Evolutionary conservation across 2,888 invertebrate species (phyloP), one percentile per base, ranked within the genome.

Genomic region (Dascillus cervinus): DNA sequence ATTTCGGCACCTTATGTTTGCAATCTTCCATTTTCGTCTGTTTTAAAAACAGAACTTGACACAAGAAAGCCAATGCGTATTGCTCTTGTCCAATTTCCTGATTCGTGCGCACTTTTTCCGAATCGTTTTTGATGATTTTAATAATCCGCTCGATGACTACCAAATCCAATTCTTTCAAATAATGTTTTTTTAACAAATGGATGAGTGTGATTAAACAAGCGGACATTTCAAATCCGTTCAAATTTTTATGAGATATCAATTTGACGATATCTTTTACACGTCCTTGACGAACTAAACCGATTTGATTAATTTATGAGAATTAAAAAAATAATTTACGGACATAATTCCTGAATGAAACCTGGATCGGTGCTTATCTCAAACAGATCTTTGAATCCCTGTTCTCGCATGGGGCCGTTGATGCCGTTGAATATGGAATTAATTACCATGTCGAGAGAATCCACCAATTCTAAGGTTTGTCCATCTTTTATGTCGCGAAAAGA

Each of bases 341-440:
- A 56, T 30, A 62, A 38, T 33, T 52, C 49, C 35, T 55, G 55
- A n/a, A 62, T 53, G 41, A 61, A 61, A 24, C 49, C 54, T 0
- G 49, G 47, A 43, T 61, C 62, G 6, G 46, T 41, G 9, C 56
- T 52, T 11, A 57, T 37, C 29, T 53, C 47, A 6, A 39, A 37
- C 5, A 62, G 38, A 13, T 54, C 50, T 3, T 54, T 44, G 32
- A 56, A 59, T 19, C 25, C 29, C 4, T 32, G 13, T 2, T 25
- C 5, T 6, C 34, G 24, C 5, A 32, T 30, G 4, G 11, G 9
- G 11, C 19, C 10, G 1, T 28, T 13, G n/a, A 37, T 29, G 3
- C 29, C 29, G n/a, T 29, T 23, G 15, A 59, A 52, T 23, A 60
- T 60, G 19, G 49, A 46, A 12, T 50, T 45, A 9, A 59, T 37